A percentile compares a stretch with the other conserved stretches of the same genome.
Evolutionary conservation across 2,888 invertebrate genomes (phyloP).

Genomic region (Microchrysa polita): DNA sequence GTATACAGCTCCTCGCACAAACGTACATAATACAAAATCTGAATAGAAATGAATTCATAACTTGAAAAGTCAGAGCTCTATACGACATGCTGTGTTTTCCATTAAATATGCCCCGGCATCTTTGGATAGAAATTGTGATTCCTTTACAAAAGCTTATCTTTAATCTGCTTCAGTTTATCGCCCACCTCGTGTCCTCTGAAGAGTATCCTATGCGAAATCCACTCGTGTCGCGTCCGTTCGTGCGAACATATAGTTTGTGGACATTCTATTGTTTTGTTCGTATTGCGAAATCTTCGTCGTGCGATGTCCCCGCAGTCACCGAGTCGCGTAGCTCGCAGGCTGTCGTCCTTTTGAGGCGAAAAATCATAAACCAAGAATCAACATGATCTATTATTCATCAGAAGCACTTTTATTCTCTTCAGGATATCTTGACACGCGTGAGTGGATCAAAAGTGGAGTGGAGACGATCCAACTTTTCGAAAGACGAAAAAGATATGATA

Average conservation of each 20-base stretch:
- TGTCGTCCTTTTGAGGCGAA: not conserved
- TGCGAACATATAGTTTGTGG: not conserved
- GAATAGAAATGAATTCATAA: conserved; percentile 10
- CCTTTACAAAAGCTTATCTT: conserved; percentile 30
- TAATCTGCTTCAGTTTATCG: conserved; percentile 18
- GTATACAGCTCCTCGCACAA: not conserved
- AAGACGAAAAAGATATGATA: too few relatives aligned
- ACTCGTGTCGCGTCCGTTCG: too few relatives aligned
- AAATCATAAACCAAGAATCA: conserved; percentile 40
- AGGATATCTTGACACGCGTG: not conserved
- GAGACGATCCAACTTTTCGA: too few relatives aligned
- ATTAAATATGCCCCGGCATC: conserved; percentile 4
- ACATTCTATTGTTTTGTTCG: conserved; percentile 9
- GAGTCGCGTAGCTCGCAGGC: too few relatives aligned
- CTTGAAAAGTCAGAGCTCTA: not conserved
- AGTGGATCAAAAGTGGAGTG: not conserved
- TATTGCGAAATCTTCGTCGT: not conserved
- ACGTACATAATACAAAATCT: conserved; percentile 7
- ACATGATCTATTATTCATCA: conserved; percentile 42
- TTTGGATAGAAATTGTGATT: not conserved
- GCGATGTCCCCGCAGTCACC: too few relatives aligned
- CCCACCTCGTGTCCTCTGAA: not conserved
- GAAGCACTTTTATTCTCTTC: conserved; percentile 29
- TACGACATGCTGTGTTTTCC: not conserved
- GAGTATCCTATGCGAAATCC: not conserved